Percentiles rank a stretch among this genome's conserved stretches.
Conservation (phyloP, 2,797 vertebrate genomes). For the Sphaeramia orbicularis region DNA sequence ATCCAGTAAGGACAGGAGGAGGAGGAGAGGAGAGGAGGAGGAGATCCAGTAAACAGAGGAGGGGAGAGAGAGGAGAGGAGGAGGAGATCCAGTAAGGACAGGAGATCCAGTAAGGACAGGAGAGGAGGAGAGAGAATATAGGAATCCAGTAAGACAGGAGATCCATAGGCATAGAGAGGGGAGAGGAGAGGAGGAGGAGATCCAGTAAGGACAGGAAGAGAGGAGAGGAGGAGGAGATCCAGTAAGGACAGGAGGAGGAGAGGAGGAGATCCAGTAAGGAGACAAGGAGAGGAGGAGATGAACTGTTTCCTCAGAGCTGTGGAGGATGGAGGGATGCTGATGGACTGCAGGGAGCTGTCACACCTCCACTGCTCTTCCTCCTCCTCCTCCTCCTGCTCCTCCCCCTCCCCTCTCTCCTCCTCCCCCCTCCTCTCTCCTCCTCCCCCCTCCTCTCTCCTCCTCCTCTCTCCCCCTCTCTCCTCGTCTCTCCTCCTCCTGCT, state of each 20-base stretch:
- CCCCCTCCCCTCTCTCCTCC: slow-evolving; percentile 86
- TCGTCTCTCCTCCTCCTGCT: slow-evolving; percentile 88
- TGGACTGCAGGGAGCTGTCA: slow-evolving; percentile 91
- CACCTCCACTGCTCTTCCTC: slow-evolving; percentile 65
- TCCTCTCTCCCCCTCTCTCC: slow-evolving; percentile 61
- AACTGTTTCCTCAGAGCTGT: slow-evolving; percentile 87
- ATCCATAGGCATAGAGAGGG: too few species aligned
- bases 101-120: slow-evolving; percentile 90
- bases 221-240: too few species aligned
- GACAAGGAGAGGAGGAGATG: slow-evolving; percentile 88
- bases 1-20: slow-evolving; percentile 86
- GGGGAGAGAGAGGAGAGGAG: slow-evolving; percentile 80
- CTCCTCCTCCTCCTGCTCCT: slow-evolving; percentile 80
- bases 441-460: slow-evolving; percentile 87
- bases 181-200: too few species aligned
- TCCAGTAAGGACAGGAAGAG: too few species aligned
- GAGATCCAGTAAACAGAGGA: slow-evolving; percentile 92
- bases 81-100: too few species aligned
- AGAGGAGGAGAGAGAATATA: slow-evolving; percentile 90
- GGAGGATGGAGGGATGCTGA: slow-evolving; percentile 82
- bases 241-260: too few species aligned
- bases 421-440: slow-evolving; percentile 73
- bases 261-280: slow-evolving; percentile 92
- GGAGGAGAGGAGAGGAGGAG: slow-evolving; percentile 92
- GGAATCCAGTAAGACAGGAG: too few species aligned